Evolutionary conservation across 2,113 vertebrate species (phyloP), one percentile per base, ranked within the genome.

Genomic region (Larimichthys crocea): DNA sequence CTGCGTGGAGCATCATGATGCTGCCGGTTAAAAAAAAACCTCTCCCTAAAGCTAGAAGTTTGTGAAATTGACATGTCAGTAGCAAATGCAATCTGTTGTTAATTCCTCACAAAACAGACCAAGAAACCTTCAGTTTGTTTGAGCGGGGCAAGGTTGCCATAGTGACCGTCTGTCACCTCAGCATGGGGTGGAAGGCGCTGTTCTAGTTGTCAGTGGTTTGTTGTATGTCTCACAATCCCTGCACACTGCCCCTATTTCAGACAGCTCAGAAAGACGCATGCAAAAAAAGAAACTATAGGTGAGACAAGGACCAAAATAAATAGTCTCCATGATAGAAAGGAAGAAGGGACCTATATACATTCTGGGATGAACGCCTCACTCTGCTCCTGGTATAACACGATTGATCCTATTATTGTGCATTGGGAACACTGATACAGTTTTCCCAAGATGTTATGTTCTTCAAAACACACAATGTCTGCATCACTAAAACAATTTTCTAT

Each of bases 141-240:
- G 50, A 80, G 56, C 1, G 35, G 68, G 66, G 73, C 31, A 20
- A 17, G 68, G 79, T 85, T 75, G 52, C 80, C 66, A 74, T 76
- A 59, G 83, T 67, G 67, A 82, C 74, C 2, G 31, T 80, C 85
- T 86, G 76, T 86, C 79, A 46, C 79, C 83, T 76, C 85, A 80
- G 80, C 74, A 66, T 57, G 84, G 40, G 68, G 50, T 74, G 52
- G 22, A 26, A 50, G 1, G 42, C 0, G 24, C 24, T 55, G 56
- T 17, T 16, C 50, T 62, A 24, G 31, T 76, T 83, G 49, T 57
- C 69, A 60, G 56, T 16, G 20, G n/a, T 77, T 69, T 76, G 56
- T 42, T 17, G 29, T 78, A n/a, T 42, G 46, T 76, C 68, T 48
- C 61, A 71, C 60, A 2, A 40, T 71, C 31, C 31, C 10, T 1